Evolutionary conservation across 2,113 vertebrate species (phyloP).

Genomic region (Scartelaos histophorus): DNA sequence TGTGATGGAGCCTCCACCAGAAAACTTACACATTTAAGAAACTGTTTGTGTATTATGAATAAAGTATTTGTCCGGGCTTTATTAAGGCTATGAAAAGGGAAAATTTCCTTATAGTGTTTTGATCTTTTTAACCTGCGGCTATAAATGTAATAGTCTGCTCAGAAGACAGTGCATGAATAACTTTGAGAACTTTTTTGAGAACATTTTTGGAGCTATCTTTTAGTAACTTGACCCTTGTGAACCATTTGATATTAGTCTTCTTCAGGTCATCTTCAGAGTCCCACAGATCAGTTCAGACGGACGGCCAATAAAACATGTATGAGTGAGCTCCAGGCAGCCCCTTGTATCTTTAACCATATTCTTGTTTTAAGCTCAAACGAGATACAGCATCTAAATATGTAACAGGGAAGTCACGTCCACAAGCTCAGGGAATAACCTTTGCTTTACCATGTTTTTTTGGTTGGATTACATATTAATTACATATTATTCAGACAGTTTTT

Average conservation of each 20-base stretch:
- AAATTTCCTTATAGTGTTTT: too few species aligned
- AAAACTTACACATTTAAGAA: too few species aligned
- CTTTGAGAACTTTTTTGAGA: too few species aligned
- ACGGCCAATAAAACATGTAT: conserved; percentile 43
- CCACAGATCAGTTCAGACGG: conserved; percentile 30
- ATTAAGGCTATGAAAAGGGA: too few species aligned
- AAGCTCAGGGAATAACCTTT: conserved; percentile 53
- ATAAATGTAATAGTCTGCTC: neutral
- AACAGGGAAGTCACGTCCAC: conserved; percentile 48
- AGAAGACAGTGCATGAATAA: neutral
- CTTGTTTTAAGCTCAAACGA: conserved; percentile 16
- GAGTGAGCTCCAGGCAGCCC: conserved; percentile 29
- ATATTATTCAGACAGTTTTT: too few species aligned
- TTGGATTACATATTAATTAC: too few species aligned
- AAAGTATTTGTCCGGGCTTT: too few species aligned
- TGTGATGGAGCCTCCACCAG: too few species aligned
- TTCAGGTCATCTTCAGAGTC: conserved; percentile 16
- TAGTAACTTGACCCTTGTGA: conserved; percentile 39
- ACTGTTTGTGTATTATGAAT: too few species aligned
- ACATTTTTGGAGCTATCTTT: conserved; percentile 29
- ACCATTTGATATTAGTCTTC: conserved; percentile 32
- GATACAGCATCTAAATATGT: conserved; percentile 54
- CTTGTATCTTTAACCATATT: conserved; percentile 27
- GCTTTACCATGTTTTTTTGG: neutral
- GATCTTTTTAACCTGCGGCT: neutral